phyloP scores from a whole-genome alignment of 2,888 invertebrate genomes.

The Aspidiotus rigidus region DNA sequence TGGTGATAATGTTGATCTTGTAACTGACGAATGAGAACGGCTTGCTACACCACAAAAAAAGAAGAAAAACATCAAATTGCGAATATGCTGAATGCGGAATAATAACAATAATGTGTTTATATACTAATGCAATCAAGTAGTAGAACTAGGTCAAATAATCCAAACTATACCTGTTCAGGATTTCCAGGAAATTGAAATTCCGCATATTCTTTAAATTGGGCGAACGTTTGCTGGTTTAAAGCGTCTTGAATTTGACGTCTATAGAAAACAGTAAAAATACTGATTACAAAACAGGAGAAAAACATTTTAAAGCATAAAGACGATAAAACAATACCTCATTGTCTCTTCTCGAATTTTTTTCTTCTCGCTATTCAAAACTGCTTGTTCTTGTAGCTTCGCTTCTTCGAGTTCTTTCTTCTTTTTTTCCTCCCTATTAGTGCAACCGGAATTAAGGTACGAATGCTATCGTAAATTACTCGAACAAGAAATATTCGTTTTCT shows the following conservation, averaged over 20 bases:
- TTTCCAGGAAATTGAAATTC: constrained; percentile 67
- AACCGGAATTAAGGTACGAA: not conserved
- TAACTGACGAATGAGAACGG: constrained; percentile 80
- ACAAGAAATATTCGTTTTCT: constrained; percentile 37
- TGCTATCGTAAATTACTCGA: not conserved
- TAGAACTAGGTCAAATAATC: not conserved
- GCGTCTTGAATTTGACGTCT: constrained; percentile 88
- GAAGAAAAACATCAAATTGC: no score
- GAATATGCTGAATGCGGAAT: no score
- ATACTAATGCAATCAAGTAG: no score
- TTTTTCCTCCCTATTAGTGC: constrained; percentile 46
- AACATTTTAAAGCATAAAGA: not conserved
- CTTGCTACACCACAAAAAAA: constrained; percentile 58
- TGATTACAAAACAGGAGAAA: constrained; percentile 2
- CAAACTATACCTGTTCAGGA: constrained; percentile 47
- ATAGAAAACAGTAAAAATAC: constrained; percentile 38
- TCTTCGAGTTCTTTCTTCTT: constrained; percentile 51
- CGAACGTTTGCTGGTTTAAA: constrained; percentile 86
- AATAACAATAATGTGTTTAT: no score
- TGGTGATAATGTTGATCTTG: constrained; percentile 99
- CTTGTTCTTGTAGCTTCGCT: constrained; percentile 43
- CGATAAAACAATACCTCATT: constrained; percentile 39
- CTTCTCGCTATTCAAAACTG: constrained; percentile 55
- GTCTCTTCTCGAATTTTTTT: constrained; percentile 53
- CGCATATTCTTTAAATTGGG: constrained; percentile 82